A percentile compares a stretch with the other conserved stretches of the same genome.
Evolutionary conservation across 2,113 vertebrate species (phyloP).

Genomic region (Naja naja): DNA sequence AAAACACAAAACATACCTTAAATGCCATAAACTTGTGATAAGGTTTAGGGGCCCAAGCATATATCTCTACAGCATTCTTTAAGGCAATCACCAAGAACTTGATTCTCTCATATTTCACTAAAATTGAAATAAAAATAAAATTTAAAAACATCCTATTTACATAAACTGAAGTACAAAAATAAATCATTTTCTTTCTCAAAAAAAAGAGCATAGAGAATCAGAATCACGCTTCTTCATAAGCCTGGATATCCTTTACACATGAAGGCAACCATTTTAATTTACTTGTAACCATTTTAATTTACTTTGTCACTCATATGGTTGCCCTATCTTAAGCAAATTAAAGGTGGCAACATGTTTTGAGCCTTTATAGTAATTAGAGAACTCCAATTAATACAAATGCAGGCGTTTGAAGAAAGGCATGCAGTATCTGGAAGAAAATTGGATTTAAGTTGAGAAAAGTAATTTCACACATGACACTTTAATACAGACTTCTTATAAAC

Average conservation of each 20-base stretch:
- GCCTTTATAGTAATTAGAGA: background rate
- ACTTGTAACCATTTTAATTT: background rate
- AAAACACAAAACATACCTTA: conserved; percentile 78
- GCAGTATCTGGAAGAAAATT: background rate
- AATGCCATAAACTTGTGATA: conserved; percentile 99
- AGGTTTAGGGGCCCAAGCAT: conserved; percentile 98
- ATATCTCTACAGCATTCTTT: conserved; percentile 97
- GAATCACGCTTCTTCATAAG: background rate
- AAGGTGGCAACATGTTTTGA: background rate
- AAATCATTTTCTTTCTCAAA: background rate
- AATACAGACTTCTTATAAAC: background rate
- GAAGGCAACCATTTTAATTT: background rate
- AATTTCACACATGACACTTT: background rate
- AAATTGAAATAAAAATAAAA: conserved; percentile 51
- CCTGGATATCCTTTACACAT: background rate
- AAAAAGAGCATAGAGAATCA: conserved; percentile 2
- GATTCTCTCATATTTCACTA: conserved; percentile 98
- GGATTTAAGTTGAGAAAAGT: background rate
- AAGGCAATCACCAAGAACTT: conserved; percentile 98
- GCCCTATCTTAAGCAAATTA: background rate
- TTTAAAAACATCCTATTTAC: conserved; percentile 33
- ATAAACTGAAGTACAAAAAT: background rate
- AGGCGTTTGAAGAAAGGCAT: background rate
- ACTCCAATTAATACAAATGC: background rate
- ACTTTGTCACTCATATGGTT: background rate